These are phyloP conservation scores for Bathybates hornii DNA, from an alignment of 2,113 vertebrate species.

Conservation along the genomic window DNA sequence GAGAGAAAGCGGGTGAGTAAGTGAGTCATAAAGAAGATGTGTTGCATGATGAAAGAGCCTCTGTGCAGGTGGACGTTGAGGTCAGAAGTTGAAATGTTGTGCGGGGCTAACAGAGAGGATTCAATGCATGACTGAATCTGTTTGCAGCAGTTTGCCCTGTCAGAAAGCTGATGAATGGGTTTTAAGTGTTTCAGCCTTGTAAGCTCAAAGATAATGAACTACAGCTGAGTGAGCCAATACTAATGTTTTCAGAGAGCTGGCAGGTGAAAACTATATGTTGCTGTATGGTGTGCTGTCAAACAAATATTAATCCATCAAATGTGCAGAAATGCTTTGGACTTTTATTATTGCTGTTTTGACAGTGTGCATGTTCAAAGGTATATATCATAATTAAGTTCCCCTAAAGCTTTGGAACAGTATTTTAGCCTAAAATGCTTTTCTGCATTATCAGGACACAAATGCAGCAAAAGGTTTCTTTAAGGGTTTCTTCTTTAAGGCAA, in stretches of 20 bases:
- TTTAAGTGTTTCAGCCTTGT: conserved; percentile 47
- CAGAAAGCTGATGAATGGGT: conserved; percentile 54
- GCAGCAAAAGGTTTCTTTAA: background rate
- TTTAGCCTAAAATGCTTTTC: background rate
- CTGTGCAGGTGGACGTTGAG: conserved; percentile 54
- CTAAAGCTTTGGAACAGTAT: background rate
- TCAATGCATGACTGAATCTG: conserved; percentile 56
- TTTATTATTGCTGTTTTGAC: background rate
- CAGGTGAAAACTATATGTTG: conserved; percentile 22
- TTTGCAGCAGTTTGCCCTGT: conserved; percentile 43
- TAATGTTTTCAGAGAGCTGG: conserved; percentile 27
- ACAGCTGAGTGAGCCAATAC: conserved; percentile 43
- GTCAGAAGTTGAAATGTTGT: conserved; percentile 60
- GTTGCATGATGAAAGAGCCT: conserved; percentile 48
- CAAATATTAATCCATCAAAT: background rate
- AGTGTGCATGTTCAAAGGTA: background rate
- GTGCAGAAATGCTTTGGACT: background rate
- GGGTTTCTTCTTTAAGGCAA: background rate
- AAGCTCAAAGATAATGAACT: conserved; percentile 56
- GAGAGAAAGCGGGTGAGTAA: background rate
- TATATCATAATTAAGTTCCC: background rate
- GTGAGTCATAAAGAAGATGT: conserved; percentile 45
- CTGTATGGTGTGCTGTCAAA: background rate
- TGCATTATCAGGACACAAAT: background rate
- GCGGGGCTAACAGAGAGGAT: background rate